A percentile compares a stretch with the other conserved stretches of the same genome.
These are phyloP conservation scores for Drosophila neocordata DNA, from an alignment of 1,140 invertebrate species.

Conservation along the genomic window DNA sequence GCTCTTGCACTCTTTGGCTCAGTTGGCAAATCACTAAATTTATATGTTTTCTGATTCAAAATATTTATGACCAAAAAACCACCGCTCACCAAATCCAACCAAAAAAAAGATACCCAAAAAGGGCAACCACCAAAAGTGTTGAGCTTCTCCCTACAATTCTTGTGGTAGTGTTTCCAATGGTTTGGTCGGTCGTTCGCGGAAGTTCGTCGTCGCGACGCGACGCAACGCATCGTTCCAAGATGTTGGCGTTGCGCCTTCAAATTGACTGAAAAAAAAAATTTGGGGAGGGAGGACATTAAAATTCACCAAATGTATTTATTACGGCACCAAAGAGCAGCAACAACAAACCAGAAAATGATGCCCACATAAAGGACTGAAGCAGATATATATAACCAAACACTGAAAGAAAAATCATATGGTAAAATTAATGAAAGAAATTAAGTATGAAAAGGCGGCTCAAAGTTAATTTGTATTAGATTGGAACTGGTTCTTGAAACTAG, in stretches of 20 bases:
- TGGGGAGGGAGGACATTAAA: conserved; percentile 77
- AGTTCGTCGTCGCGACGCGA: conserved; percentile 14
- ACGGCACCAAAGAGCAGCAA: conserved; percentile 68
- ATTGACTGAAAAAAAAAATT: conserved; percentile 80
- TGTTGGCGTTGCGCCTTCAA: conserved; percentile 51
- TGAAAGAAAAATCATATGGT: conserved; percentile 26
- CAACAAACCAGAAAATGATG: conserved; percentile 62
- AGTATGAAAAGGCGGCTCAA: too few species aligned
- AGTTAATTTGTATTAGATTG: too few species aligned
- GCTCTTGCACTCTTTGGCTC: conserved; percentile 46
- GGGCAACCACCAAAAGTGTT: conserved; percentile 67
- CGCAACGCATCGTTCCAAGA: conserved; percentile 28
- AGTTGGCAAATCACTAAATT: conserved; percentile 82
- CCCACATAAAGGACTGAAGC: conserved; percentile 65
- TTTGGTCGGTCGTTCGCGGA: conserved; percentile 24
- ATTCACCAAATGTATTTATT: conserved; percentile 82
- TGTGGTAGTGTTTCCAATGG: neutral
- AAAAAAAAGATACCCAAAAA: conserved; percentile 57
- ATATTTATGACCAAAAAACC: conserved; percentile 77
- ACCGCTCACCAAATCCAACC: conserved; percentile 57
- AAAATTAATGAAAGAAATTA: too few species aligned
- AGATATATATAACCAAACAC: conserved; percentile 7
- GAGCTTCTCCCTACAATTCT: conserved; percentile 17
- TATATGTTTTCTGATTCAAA: conserved; percentile 83
- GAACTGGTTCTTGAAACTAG: too few species aligned